Conservation (phyloP, 2,113 vertebrate genomes). For the Maccullochella peelii region DNA sequence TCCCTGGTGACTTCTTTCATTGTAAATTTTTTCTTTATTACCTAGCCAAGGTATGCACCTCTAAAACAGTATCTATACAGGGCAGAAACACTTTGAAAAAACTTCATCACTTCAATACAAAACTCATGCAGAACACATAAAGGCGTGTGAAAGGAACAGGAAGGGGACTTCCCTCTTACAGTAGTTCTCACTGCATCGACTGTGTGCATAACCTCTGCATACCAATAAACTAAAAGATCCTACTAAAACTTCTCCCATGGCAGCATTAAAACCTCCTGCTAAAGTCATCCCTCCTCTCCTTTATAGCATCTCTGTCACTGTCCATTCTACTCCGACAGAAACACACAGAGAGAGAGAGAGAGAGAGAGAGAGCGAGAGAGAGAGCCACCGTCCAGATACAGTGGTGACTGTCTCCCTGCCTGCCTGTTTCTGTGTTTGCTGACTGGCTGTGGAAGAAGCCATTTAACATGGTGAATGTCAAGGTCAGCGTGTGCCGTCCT, state of each 20-base stretch:
- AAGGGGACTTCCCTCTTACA: neutral
- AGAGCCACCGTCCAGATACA: constrained; percentile 6
- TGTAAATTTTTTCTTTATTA: neutral
- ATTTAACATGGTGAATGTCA: constrained; percentile 98
- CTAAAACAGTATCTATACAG: too few relatives aligned
- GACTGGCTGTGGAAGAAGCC: constrained; percentile 92
- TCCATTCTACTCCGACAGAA: neutral
- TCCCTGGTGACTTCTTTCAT: neutral
- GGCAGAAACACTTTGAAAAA: neutral
- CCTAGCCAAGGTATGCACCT: neutral
- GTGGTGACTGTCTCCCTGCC: constrained; percentile 83
- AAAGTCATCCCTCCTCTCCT: constrained; percentile 21
- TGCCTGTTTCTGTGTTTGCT: constrained; percentile 89
- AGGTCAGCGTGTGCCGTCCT: constrained; percentile 91
- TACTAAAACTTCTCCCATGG: constrained; percentile 46
- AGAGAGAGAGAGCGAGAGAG: neutral
- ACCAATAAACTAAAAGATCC: constrained; percentile 63
- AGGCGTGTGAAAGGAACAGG: neutral
- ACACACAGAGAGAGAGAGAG: neutral
- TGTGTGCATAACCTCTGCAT: constrained; percentile 63
- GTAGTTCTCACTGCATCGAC: constrained; percentile 15
- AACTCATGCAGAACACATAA: neutral
- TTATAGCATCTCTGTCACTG: constrained; percentile 31
- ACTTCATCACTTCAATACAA: neutral
- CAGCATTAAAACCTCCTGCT: constrained; percentile 41